These are phyloP conservation scores for Lagria hirta DNA, from an alignment of 2,888 invertebrate genomes.

Conservation along the genomic window DNA sequence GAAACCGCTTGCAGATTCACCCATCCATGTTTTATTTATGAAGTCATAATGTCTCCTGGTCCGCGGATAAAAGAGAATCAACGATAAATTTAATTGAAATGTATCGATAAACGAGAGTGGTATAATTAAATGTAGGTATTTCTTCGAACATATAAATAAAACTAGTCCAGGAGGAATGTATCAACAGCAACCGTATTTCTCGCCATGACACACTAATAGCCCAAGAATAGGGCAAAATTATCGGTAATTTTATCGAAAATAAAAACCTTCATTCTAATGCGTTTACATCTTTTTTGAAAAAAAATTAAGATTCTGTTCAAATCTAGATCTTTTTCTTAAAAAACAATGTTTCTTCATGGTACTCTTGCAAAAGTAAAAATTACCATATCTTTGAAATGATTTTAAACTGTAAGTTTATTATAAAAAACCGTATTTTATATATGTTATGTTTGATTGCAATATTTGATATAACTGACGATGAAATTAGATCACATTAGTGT, in stretches of 20 bases:
- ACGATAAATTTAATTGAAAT: slow-evolving; percentile 48
- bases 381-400: too few species aligned
- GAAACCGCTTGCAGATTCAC: slow-evolving; percentile 35
- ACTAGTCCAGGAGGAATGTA: slow-evolving; percentile 23
- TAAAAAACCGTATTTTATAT: too few species aligned
- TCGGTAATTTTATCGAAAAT: slow-evolving; percentile 9
- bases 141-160: slow-evolving; percentile 24
- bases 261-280: too few species aligned
- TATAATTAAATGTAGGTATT: slow-evolving; percentile 26
- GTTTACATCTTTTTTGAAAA: too few species aligned
- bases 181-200: slow-evolving; percentile 24
- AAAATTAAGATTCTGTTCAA: too few species aligned
- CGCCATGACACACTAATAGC: slow-evolving; percentile 19
- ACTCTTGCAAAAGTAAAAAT: too few species aligned
- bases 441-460: too few species aligned
- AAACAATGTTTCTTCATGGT: too few species aligned
- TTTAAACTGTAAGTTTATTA: too few species aligned
- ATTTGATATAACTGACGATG: too few species aligned
- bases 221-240: slow-evolving; percentile 10
- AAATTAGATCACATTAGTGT: too few species aligned
- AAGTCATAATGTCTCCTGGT: slow-evolving; percentile 39
- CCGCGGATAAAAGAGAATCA: slow-evolving; percentile 40
- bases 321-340: too few species aligned
- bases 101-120: slow-evolving; percentile 42
- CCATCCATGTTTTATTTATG: slow-evolving; percentile 40